phyloP scores from a whole-genome alignment of 2,797 vertebrate genomes.

The Coccyzus lansbergi region DNA sequence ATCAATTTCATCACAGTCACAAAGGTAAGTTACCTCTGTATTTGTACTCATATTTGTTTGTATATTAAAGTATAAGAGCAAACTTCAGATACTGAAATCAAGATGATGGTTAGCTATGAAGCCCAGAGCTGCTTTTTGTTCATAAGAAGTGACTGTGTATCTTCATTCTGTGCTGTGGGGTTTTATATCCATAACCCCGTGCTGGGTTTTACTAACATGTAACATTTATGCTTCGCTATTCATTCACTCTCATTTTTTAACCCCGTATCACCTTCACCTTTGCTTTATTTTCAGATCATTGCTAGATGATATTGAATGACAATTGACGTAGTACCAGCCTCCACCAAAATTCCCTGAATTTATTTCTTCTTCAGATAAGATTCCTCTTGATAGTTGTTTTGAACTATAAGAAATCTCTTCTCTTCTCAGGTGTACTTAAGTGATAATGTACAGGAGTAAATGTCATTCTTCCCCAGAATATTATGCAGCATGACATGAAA shows the following conservation, averaged over 20 bases:
- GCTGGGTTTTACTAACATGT: neutral
- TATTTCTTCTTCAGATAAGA: neutral
- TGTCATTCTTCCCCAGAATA: neutral
- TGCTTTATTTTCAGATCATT: neutral
- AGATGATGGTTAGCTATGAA: neutral
- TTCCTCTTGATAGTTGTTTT: neutral
- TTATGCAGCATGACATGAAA: neutral
- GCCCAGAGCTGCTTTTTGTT: neutral
- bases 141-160: neutral
- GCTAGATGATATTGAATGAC: neutral
- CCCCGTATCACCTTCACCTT: neutral
- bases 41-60: neutral
- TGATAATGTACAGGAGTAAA: neutral
- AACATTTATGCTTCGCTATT: neutral
- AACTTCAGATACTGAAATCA: neutral
- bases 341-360: neutral
- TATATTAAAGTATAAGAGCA: neutral
- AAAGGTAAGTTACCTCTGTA: neutral
- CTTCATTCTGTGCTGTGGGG: neutral
- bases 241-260: neutral
- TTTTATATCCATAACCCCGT: neutral
- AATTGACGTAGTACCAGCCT: neutral
- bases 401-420: neutral
- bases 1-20: neutral
- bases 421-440: neutral